phyloP scores from a whole-genome alignment of 1,140 invertebrate species.

The Venustaconcha ellipsiformis region DNA sequence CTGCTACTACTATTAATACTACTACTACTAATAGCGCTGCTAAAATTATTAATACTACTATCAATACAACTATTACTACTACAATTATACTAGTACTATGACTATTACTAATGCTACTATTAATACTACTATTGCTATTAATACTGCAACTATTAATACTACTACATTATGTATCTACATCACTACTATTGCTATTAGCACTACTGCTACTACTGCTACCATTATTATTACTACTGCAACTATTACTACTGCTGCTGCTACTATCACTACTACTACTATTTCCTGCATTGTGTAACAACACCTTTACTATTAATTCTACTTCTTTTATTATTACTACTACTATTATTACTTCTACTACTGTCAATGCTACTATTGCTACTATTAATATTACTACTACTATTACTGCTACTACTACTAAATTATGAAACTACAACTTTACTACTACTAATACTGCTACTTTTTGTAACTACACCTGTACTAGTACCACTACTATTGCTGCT shows the following conservation, averaged over 20 bases:
- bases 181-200: no score
- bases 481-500: neutral
- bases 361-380: neutral
- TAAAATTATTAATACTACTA: slow-evolving; percentile 5
- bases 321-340: slow-evolving; percentile 16
- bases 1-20: slow-evolving; percentile 15
- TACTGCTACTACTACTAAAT: no score
- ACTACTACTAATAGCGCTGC: slow-evolving; percentile 15
- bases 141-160: neutral
- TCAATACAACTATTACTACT: neutral
- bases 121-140: neutral
- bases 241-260: no score
- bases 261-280: no score
- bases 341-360: slow-evolving; percentile 5
- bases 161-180: slow-evolving; percentile 11
- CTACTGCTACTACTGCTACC: no score
- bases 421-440: no score
- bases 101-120: slow-evolving; percentile 11
- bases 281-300: no score
- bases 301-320: neutral
- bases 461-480: neutral
- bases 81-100: slow-evolving; percentile 5
- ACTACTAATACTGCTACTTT: no score
- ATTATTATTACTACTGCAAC: no score
- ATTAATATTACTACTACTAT: no score